Evolutionary conservation across 2,797 vertebrate genomes (phyloP).

Genomic region (Lemur catta): DNA sequence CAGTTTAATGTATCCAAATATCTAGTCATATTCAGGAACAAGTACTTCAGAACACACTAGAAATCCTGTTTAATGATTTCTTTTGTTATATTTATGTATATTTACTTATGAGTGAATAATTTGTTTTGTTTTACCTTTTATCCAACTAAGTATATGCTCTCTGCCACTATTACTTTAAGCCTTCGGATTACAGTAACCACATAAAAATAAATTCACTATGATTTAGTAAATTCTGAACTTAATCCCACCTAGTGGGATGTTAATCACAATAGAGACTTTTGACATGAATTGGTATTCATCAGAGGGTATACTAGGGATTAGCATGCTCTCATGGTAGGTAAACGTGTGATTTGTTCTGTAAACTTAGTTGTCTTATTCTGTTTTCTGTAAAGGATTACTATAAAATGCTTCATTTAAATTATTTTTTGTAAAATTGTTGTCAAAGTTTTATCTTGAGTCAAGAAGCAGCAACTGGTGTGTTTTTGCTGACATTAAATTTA

Average conservation of each 20-base stretch:
- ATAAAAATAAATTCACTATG: background rate
- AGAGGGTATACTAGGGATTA: constrained; percentile 41
- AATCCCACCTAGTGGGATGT: background rate
- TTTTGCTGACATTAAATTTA: background rate
- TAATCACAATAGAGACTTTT: constrained; percentile 27
- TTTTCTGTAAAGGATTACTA: background rate
- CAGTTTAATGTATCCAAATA: constrained; percentile 73
- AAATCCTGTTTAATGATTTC: constrained; percentile 50
- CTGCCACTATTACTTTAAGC: background rate
- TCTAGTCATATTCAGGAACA: constrained; percentile 78
- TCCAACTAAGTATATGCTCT: constrained; percentile 50
- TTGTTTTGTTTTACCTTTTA: constrained; percentile 51
- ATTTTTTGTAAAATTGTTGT: background rate
- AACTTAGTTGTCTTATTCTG: constrained; percentile 31
- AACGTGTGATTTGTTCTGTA: constrained; percentile 55
- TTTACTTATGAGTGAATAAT: constrained; percentile 64
- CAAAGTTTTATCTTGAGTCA: constrained; percentile 16
- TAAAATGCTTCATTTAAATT: background rate
- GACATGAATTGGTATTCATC: constrained; percentile 13
- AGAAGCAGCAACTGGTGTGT: background rate
- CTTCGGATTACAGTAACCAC: background rate
- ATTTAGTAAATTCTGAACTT: constrained; percentile 35
- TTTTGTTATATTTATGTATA: constrained; percentile 56
- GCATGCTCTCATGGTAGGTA: constrained; percentile 33
- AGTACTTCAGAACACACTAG: constrained; percentile 61